Base-by-base conservation (phyloP, 2,797 vertebrate genomes). In the Cirrhinus molitorella region DNA sequence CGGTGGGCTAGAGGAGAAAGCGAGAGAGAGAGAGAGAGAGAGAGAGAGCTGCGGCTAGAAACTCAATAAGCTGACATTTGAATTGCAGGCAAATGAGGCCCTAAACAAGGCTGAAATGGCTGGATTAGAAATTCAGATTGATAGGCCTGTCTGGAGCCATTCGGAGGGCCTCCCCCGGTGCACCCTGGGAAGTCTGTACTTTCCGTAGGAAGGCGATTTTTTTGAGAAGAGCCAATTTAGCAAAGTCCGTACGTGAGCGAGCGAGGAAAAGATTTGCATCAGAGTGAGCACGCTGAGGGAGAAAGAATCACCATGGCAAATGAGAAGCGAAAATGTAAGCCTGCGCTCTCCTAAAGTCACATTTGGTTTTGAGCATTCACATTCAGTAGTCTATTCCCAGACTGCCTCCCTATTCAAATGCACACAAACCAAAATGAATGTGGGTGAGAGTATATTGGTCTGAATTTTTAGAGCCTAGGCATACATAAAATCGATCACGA, bases 41-140 rank as follows among this genome's bases (percentile, higher is more conserved):
- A 78, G 65, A 57, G 43, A 28, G 59, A 80, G 43, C 51, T 71
- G 75, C 34, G 47, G 81, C 83, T 53, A 86, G 80, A 85, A 87
- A 86, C 80, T 86, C 86, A 88, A 86, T 88, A 87, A 86, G 63
- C 76, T 87, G 85, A 87, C 84, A 87, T 88, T 83, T 88, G 77
- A 87, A 87, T 81, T 86, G 78, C 76, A 87, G 78, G 83, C 77
- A 87, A 88, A 88, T 86, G 75, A 85, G 72, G 47, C 83, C 71
- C 77, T 81, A 74, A 85, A 88, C 80, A 86, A 84, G 72, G 51
- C 72, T 86, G 83, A 85, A 89, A 87, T 83, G 47, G 77, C 72
- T 47, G 70, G 84, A 86, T 88, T 87, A 86, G 84, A 85, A 84
- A 86, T 87, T 88, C 81, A 87, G 83, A 87, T 87, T 83, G 81